Base-by-base conservation (phyloP, 2,113 vertebrate genomes). In the Alligator sinensis region DNA sequence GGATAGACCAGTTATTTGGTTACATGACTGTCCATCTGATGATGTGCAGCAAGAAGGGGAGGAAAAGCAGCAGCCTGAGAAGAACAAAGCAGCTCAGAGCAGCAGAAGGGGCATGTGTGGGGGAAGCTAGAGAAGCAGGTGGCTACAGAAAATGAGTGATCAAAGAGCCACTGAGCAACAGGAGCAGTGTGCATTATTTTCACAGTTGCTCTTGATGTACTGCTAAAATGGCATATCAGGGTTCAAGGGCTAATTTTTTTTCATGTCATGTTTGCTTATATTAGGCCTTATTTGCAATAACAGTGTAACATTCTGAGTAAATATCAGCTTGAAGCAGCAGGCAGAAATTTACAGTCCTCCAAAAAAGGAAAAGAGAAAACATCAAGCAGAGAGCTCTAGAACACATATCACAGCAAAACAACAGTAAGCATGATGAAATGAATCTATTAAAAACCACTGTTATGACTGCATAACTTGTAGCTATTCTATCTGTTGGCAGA, bases 161-260 rank as follows among this genome's bases (percentile, higher is more conserved):
- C 75, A 34, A 77, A 60, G 72, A 95, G 80, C 80, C 72, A 64
- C 89, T 89, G 80, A 94, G 78, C 47, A 87, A 54, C 34, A 90
- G 72, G 70, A 94, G 63, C 88, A 74, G 10, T 1, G 15, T 19
- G 4, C 55, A 77, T 92, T 96, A 89, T 96, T 96, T 94, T 88
- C 82, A 88, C 93, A 96, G 93, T 94, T 97, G 90, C 18, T 74
- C 77, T 68, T 83, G 89, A 84, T 54, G 63, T 74, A 55, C 13
- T 58, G 57, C 68, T 77, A 58, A 87, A 68, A 84, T 70, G 38
- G 54, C 77, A 89, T 80, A 58, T 82, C 24, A n/a, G 74, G 94
- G 94, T 92, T 58, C 91, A 68, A 47, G n/a, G 63, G 77, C 70
- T 68, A 77, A 92, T 30, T 88, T 21, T 76, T 76, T 88, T 95